These are phyloP conservation scores for Hippoglossus hippoglossus DNA, from an alignment of 2,797 vertebrate species.

Conservation along the genomic window DNA sequence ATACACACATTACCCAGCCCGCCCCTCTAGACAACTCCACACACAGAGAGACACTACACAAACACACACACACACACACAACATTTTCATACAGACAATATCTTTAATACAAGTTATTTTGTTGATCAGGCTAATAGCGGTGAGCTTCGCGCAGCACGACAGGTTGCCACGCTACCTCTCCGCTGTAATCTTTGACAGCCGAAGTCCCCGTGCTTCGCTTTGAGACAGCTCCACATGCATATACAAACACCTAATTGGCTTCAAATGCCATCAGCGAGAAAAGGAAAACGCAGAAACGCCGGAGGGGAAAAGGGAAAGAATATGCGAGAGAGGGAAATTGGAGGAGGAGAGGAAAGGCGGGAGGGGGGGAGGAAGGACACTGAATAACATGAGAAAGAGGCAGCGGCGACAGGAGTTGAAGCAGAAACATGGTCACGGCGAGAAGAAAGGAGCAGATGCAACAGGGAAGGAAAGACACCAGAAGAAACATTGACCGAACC, in stretches of 20 bases:
- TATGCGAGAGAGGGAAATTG: neutral
- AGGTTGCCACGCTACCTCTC: slow-evolving; percentile 36
- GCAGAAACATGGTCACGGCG: slow-evolving; percentile 16
- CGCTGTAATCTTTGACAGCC: slow-evolving; percentile 43
- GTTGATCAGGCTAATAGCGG: slow-evolving; percentile 52
- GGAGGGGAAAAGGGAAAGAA: slow-evolving; percentile 13
- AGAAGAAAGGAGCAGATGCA: slow-evolving; percentile 20
- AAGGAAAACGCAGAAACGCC: slow-evolving; percentile 13
- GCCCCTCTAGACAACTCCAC: slow-evolving; percentile 30
- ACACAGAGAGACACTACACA: slow-evolving; percentile 13
- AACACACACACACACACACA: slow-evolving; percentile 14
- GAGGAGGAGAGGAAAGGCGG: neutral
- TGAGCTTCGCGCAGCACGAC: slow-evolving; percentile 53
- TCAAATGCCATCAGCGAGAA: slow-evolving; percentile 61
- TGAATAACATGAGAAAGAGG: slow-evolving; percentile 32
- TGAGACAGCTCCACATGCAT: slow-evolving; percentile 39
- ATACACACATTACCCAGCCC: slow-evolving; percentile 61
- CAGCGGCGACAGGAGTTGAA: slow-evolving; percentile 19
- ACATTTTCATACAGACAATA: slow-evolving; percentile 32
- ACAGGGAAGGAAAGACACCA: slow-evolving; percentile 16
- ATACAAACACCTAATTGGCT: slow-evolving; percentile 68
- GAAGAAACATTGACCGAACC: slow-evolving; percentile 35
- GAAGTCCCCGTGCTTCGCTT: slow-evolving; percentile 32
- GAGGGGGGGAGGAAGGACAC: neutral
- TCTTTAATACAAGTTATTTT: slow-evolving; percentile 37